phyloP scores from a whole-genome alignment of 1,140 invertebrate species.

The Heliconius congener region DNA sequence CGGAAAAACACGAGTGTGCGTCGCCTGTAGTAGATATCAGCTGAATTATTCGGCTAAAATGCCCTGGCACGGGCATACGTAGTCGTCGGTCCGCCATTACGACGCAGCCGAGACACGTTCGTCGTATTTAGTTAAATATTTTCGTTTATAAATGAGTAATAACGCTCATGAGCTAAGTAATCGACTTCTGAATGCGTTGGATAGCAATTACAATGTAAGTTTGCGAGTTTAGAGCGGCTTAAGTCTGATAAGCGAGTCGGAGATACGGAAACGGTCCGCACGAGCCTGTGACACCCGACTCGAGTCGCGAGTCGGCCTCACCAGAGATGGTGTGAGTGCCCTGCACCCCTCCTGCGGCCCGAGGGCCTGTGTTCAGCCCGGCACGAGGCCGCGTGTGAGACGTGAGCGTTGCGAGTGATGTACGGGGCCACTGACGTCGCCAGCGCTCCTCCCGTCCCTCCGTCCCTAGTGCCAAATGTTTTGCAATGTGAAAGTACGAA shows the following conservation, averaged over 20 bases:
- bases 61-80: slow-evolving; percentile 82
- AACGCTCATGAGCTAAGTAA: slow-evolving; percentile 82
- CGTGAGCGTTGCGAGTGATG: slow-evolving; percentile 72
- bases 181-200: slow-evolving; percentile 82
- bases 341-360: not conserved
- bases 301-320: slow-evolving; percentile 70
- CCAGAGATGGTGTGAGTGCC: slow-evolving; percentile 56
- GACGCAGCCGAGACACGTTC: slow-evolving; percentile 82
- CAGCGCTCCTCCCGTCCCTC: slow-evolving; percentile 70
- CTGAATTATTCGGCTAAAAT: slow-evolving; percentile 83
- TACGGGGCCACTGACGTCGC: slow-evolving; percentile 77
- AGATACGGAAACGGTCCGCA: slow-evolving; percentile 76
- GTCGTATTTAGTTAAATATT: slow-evolving; percentile 82
- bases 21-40: slow-evolving; percentile 81
- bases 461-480: slow-evolving; percentile 80
- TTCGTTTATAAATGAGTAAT: slow-evolving; percentile 82
- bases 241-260: slow-evolving; percentile 63
- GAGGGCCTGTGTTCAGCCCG: not conserved
- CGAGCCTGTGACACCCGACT: slow-evolving; percentile 78
- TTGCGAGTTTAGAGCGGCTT: slow-evolving; percentile 71
- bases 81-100: slow-evolving; percentile 82
- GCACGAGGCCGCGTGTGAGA: slow-evolving; percentile 57
- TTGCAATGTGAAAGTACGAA: slow-evolving; percentile 81
- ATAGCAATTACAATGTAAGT: slow-evolving; percentile 83
- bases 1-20: slow-evolving; percentile 81